Base-by-base conservation (phyloP, 2,113 vertebrate species). In the Pygoscelis antarcticus region DNA sequence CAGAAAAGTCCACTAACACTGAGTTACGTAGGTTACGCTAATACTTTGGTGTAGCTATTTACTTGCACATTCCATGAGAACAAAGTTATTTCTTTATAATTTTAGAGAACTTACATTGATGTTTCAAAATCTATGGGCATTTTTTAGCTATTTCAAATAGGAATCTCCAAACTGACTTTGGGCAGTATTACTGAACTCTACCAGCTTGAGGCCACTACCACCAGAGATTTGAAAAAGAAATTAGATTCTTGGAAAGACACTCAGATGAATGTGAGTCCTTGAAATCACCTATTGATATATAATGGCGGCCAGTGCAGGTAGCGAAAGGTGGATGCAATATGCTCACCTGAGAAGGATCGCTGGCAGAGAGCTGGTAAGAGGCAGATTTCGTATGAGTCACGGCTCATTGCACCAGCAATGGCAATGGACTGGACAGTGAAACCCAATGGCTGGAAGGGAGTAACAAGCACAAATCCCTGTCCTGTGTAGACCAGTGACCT, bases 331-430 rank as follows among this genome's bases (percentile, higher is more conserved):
- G 65, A 42, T n/a, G 62, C 21, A 23, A 18, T 4, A 5, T 0
- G 0, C 71, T 90, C 18, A n/a, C 38, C 47, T 9, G 34, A 46
- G 44, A 17, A 80, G 26, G 32, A 51, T 40, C 5, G 2, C 47
- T 27, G 58, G 55, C 72, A 72, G 34, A 54, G 62, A 36, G 36
- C 61, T 68, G 40, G 22, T 16, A 32, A 47, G 34, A 54, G 70
- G 13, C 2, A 3, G 57, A 54, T 74, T 70, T 68, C 0, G 0
- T 13, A 6, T 12, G 30, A 66, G 40, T 52, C 29, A 25, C 4
- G 2, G 42, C 60, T 93, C 20, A 1, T 68, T 7, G 1, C 52
- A 40, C 17, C 74, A 72, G 49, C 30, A 13, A 14, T 42, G 29
- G 34, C 66, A 55, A 23, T 7, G 60, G 74, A 9, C 32, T 20